Evolutionary conservation across 2,888 invertebrate species (phyloP).

Genomic region (Tetheella fluctuosa): DNA sequence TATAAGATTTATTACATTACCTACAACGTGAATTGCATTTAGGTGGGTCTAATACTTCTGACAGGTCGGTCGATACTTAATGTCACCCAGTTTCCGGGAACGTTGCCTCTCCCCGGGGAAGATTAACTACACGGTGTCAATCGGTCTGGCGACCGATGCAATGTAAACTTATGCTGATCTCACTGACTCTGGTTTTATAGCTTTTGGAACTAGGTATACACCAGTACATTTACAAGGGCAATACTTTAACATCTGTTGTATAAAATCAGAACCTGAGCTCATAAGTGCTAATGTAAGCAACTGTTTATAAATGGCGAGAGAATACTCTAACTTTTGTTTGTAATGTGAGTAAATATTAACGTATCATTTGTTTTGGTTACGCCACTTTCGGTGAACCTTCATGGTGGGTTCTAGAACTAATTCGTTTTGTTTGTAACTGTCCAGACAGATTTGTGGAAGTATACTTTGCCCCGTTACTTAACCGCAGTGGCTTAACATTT

Average conservation of each 20-base stretch:
- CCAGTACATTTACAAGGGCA: no score
- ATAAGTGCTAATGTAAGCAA: no score
- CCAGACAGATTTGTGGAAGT: conserved; percentile 41
- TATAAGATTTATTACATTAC: conserved; percentile 16
- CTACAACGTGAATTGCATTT: conserved; percentile 30
- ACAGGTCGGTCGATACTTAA: conserved; percentile 62
- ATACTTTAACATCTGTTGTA: no score
- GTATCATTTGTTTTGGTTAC: conserved; percentile 1
- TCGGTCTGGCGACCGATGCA: conserved; percentile 39
- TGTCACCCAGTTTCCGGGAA: conserved; percentile 69
- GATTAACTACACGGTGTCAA: conserved; percentile 54
- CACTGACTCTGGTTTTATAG: conserved; percentile 42
- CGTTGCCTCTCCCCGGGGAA: conserved; percentile 40
- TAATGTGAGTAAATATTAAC: neutral
- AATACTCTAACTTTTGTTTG: neutral
- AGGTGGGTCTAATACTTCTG: conserved; percentile 50
- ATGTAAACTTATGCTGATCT: conserved; percentile 34
- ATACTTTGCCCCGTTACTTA: conserved; percentile 45
- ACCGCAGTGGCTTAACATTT: conserved; percentile 37
- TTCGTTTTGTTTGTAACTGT: conserved; percentile 43
- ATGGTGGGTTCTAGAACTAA: conserved; percentile 29
- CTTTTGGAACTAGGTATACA: conserved; percentile 14
- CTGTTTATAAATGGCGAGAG: neutral
- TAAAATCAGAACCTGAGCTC: neutral
- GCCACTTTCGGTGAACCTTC: conserved; percentile 24